Conservation (phyloP, 2,113 vertebrate genomes). For the Eclectus roratus region DNA sequence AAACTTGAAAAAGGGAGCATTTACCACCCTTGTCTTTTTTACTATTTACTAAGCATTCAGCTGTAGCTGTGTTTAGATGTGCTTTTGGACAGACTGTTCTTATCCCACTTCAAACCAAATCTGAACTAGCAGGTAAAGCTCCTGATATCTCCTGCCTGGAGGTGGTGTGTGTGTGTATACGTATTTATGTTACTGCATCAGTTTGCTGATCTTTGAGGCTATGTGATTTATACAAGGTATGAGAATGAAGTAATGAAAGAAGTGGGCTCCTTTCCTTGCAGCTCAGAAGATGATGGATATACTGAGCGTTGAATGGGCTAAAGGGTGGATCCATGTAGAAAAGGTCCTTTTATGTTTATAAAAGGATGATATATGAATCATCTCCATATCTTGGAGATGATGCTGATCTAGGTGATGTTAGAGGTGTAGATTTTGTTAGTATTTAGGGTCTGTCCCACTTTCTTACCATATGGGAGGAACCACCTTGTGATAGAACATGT, state of each 20-base stretch:
- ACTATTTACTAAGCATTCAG: not conserved
- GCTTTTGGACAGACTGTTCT: not conserved
- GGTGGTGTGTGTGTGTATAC: not conserved
- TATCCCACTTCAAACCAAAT: not conserved
- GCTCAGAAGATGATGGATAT: not conserved
- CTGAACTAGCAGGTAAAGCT: not conserved
- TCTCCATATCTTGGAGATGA: not conserved
- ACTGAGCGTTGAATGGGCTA: not conserved
- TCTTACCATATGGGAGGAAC: not conserved
- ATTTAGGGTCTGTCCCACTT: not conserved
- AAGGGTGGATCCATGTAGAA: not conserved
- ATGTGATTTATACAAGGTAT: not conserved
- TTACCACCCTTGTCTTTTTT: not conserved
- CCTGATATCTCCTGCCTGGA: not conserved
- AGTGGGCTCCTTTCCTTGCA: not conserved
- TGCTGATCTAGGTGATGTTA: not conserved
- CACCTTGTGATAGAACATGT: not conserved
- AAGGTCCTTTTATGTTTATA: not conserved
- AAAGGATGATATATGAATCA: not conserved
- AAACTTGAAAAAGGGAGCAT: not conserved
- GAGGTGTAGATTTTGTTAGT: not conserved
- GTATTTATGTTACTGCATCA: not conserved
- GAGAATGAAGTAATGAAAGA: not conserved
- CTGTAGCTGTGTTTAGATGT: rapidly evolving
- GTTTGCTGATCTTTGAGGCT: not conserved